Conservation (phyloP, 1,140 invertebrate genomes). For the Neuroterus valhalla region DNA sequence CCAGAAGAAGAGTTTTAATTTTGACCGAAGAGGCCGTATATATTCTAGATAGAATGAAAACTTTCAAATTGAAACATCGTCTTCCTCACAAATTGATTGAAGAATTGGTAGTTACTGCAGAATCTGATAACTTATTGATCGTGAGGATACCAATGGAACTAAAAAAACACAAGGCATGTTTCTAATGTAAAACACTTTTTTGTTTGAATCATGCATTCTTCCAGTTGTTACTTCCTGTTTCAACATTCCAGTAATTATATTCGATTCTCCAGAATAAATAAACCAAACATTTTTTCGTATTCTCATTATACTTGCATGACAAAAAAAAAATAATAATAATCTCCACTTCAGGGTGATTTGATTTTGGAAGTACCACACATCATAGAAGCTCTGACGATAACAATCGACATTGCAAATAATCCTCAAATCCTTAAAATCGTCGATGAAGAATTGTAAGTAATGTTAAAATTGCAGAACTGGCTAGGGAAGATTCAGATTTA, state of each 20-base stretch:
- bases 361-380: conserved; percentile 89
- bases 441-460: conserved; percentile 83
- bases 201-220: no score
- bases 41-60: conserved; percentile 84
- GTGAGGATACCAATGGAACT: conserved; percentile 87
- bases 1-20: conserved; percentile 84
- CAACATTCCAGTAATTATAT: no score
- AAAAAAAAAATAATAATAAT: conserved; percentile 25
- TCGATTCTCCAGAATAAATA: no score
- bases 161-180: conserved; percentile 86
- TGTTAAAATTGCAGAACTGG: conserved; percentile 22
- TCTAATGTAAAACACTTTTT: no score
- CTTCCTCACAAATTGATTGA: conserved; percentile 83
- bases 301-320: neutral
- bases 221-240: no score
- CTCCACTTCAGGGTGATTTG: conserved; percentile 83
- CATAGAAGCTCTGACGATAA: conserved; percentile 88
- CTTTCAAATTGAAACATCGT: conserved; percentile 88
- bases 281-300: no score
- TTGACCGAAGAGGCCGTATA: conserved; percentile 86
- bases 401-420: conserved; percentile 85
- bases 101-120: conserved; percentile 84
- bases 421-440: conserved; percentile 83
- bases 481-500: no score
- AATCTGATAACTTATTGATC: conserved; percentile 84